Evolutionary conservation across 2,113 vertebrate species (phyloP).

Genomic region (Seriola rivoliana): DNA sequence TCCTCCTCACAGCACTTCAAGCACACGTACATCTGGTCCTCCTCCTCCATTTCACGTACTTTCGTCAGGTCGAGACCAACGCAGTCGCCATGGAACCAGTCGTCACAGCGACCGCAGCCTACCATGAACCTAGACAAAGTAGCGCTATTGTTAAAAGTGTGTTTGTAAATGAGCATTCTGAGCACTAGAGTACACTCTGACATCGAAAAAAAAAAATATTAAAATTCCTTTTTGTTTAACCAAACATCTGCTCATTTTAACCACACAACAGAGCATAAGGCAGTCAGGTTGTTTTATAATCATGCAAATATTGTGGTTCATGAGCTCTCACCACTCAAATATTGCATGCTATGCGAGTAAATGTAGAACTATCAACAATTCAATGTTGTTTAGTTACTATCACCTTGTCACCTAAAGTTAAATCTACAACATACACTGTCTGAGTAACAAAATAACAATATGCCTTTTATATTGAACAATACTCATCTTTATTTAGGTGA

Average conservation of each 20-base stretch:
- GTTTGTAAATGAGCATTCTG: neutral
- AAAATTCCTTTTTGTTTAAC: neutral
- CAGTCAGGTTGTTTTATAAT: neutral
- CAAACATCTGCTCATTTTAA: neutral
- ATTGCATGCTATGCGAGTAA: neutral
- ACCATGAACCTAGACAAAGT: slow-evolving; percentile 93
- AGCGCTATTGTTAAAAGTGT: neutral
- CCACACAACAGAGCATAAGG: neutral
- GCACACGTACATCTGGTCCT: slow-evolving; percentile 98
- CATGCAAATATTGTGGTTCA: neutral
- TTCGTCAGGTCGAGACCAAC: slow-evolving; percentile 95
- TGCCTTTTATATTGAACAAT: neutral
- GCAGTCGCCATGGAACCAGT: slow-evolving; percentile 99
- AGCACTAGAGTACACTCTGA: neutral
- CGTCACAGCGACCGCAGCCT: slow-evolving; percentile 96
- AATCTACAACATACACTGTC: neutral
- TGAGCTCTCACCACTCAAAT: neutral
- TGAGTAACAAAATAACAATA: neutral
- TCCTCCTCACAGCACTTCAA: slow-evolving; percentile 96
- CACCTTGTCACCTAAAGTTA: neutral
- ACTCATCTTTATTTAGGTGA: neutral
- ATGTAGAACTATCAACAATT: neutral
- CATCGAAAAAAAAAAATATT: neutral
- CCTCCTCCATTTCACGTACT: slow-evolving; percentile 95
- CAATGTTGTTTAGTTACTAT: neutral